These are phyloP conservation scores for Monodelphis domestica DNA, from an alignment of 2,797 vertebrate species.

Conservation along the genomic window DNA sequence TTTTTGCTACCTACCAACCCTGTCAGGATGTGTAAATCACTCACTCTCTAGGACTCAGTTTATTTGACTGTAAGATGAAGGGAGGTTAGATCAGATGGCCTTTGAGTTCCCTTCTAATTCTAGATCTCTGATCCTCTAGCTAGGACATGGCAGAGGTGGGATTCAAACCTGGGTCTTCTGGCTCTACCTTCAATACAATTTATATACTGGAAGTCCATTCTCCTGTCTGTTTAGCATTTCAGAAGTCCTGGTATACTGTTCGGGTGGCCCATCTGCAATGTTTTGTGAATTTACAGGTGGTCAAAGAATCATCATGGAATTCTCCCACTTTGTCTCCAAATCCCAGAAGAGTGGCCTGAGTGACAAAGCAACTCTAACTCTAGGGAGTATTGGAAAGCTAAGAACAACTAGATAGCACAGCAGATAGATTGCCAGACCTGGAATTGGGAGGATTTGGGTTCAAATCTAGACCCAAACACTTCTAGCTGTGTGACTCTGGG, in stretches of 20 bases:
- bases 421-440: too few species aligned
- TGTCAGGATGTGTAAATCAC: neutral
- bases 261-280: neutral
- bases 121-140: neutral
- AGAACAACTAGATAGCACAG: conserved; percentile 50
- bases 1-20: neutral
- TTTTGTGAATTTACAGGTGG: conserved; percentile 49
- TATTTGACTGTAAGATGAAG: neutral
- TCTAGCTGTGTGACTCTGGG: too few species aligned
- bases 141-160: neutral
- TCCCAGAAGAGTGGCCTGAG: neutral
- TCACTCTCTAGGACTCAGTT: neutral
- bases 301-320: neutral
- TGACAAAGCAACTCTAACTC: neutral
- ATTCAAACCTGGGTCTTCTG: neutral
- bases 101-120: neutral
- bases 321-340: conserved; percentile 25
- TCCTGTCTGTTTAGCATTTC: neutral
- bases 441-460: too few species aligned
- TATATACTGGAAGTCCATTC: neutral
- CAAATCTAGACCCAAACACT: too few species aligned
- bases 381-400: conserved; percentile 31
- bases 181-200: neutral
- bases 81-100: neutral
- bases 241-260: neutral